Percentiles rank a stretch among this genome's conserved stretches.
Conservation (phyloP, 2,888 invertebrate species). For the Ditula angustiorana region DNA sequence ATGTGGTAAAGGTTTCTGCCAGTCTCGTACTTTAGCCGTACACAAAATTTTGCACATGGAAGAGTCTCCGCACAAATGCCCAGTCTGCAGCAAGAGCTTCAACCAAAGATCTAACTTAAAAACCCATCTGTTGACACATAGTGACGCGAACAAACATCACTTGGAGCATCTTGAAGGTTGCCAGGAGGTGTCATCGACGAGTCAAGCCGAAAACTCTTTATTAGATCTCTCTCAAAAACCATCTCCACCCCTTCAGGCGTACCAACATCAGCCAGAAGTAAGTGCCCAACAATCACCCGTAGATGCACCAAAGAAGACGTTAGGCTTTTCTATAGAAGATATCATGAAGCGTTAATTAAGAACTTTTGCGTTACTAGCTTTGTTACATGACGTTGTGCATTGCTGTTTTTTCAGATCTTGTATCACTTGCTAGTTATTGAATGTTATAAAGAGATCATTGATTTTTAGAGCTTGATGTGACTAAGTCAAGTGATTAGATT, state of each 20-base stretch:
- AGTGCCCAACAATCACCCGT: slow-evolving; percentile 71
- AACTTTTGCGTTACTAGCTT: slow-evolving; percentile 39
- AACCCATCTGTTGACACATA: slow-evolving; percentile 95
- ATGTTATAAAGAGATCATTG: background rate
- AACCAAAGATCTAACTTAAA: slow-evolving; percentile 97
- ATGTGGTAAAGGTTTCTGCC: slow-evolving; percentile 99
- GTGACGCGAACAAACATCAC: slow-evolving; percentile 86
- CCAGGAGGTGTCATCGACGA: slow-evolving; percentile 82
- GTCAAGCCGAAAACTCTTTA: slow-evolving; percentile 78
- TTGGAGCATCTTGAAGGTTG: slow-evolving; percentile 80
- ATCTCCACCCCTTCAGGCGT: slow-evolving; percentile 63
- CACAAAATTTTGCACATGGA: slow-evolving; percentile 97
- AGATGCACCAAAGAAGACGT: slow-evolving; percentile 74
- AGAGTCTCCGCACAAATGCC: slow-evolving; percentile 97
- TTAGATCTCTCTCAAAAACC: slow-evolving; percentile 86
- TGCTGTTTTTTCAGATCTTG: slow-evolving; percentile 43
- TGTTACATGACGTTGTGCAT: slow-evolving; percentile 44
- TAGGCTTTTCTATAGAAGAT: slow-evolving; percentile 95
- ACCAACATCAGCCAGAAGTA: slow-evolving; percentile 59
- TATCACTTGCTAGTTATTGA: slow-evolving; percentile 46
- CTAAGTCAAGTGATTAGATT: slow-evolving; percentile 40
- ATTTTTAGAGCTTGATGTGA: slow-evolving; percentile 10
- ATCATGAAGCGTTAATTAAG: slow-evolving; percentile 92
- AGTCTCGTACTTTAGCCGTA: slow-evolving; percentile 97
- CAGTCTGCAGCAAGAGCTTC: slow-evolving; percentile 94